A percentile compares a stretch with the other conserved stretches of the same genome.
These are phyloP conservation scores for Leiothrix lutea DNA, from an alignment of 2,113 vertebrate genomes.

Conservation along the genomic window DNA sequence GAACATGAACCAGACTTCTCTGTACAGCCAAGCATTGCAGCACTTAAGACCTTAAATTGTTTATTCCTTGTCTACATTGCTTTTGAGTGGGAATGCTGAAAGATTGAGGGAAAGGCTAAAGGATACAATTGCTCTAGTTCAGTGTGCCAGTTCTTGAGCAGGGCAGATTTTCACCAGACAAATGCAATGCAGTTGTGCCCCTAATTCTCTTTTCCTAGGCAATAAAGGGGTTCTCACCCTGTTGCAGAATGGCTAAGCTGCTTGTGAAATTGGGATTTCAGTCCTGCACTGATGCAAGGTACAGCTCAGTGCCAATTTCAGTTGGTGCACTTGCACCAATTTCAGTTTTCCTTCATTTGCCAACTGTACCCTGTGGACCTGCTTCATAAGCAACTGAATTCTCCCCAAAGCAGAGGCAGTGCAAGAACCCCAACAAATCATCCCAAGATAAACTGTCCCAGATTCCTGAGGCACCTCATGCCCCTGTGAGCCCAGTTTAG, in stretches of 20 bases:
- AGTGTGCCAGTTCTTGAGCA: neutral
- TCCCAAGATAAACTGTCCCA: neutral
- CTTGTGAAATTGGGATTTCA: constrained; percentile 27
- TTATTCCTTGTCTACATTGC: neutral
- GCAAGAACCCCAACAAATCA: neutral
- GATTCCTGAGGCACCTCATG: neutral
- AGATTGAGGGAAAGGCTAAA: neutral
- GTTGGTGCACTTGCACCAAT: neutral
- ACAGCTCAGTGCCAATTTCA: neutral
- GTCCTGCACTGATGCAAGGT: neutral
- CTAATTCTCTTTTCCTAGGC: neutral
- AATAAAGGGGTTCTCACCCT: neutral
- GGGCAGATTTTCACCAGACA: neutral
- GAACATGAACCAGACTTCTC: neutral
- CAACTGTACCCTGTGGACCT: neutral
- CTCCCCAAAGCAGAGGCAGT: neutral
- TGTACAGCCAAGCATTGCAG: neutral
- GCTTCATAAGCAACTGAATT: neutral
- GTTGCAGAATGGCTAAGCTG: neutral
- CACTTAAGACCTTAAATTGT: neutral
- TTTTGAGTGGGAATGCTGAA: neutral
- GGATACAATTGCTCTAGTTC: neutral
- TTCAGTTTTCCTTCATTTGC: neutral
- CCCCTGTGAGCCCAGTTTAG: neutral
- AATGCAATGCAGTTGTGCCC: neutral